These are phyloP conservation scores for Carcharodon carcharias DNA, from an alignment of 2,797 vertebrate genomes.

Conservation along the genomic window DNA sequence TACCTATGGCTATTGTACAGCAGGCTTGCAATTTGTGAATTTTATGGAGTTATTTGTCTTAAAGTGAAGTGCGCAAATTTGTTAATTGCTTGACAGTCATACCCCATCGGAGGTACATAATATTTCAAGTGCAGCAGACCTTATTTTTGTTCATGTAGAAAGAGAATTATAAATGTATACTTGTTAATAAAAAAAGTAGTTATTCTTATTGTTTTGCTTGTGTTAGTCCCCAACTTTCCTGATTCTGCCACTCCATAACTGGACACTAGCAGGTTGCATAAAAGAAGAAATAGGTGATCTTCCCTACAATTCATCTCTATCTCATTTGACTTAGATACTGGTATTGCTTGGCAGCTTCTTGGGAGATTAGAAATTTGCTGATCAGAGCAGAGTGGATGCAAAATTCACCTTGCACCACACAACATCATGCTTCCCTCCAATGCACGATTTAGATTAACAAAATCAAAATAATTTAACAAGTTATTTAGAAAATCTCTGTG, in stretches of 20 bases:
- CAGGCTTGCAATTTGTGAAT: neutral
- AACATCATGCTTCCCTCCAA: neutral
- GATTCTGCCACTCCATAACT: neutral
- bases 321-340: neutral
- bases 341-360: neutral
- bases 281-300: neutral
- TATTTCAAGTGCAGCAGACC: neutral
- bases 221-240: neutral
- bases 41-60: conserved; percentile 20
- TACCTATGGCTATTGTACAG: neutral
- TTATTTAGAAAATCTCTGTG: neutral
- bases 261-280: no score
- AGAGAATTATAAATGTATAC: neutral
- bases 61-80: neutral
- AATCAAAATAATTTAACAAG: neutral
- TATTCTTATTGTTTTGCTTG: neutral
- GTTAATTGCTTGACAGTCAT: neutral
- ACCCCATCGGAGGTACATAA: neutral
- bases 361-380: neutral
- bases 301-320: neutral
- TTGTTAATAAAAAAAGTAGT: neutral
- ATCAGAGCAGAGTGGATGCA: neutral
- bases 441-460: neutral
- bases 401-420: neutral
- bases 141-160: neutral